phyloP scores from a whole-genome alignment of 2,113 vertebrate genomes.

The Thunnus maccoyii region DNA sequence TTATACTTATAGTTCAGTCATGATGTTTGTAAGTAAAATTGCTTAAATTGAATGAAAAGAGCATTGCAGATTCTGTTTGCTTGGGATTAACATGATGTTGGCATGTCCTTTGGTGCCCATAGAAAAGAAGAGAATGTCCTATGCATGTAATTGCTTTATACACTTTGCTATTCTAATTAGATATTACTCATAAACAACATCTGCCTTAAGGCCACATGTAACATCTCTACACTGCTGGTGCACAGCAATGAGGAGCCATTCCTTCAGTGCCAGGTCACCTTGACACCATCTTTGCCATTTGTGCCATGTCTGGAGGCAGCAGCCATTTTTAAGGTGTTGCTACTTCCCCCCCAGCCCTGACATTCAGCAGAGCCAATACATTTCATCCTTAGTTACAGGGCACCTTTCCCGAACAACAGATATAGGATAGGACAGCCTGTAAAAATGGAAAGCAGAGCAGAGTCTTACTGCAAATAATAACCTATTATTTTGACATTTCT shows the following conservation, averaged over 20 bases:
- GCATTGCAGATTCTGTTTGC: background rate
- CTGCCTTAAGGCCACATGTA: constrained; percentile 34
- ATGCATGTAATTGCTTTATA: constrained; percentile 18
- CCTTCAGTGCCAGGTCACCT: constrained; percentile 68
- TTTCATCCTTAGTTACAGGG: constrained; percentile 38
- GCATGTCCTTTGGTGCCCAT: constrained; percentile 22
- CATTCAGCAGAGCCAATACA: constrained; percentile 56
- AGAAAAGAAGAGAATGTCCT: constrained; percentile 40
- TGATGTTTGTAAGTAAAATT: background rate
- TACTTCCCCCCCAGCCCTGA: constrained; percentile 44
- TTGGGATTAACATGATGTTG: constrained; percentile 18
- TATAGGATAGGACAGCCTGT: constrained; percentile 34
- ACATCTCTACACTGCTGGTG: constrained; percentile 36
- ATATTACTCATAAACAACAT: constrained; percentile 24
- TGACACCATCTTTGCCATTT: constrained; percentile 70
- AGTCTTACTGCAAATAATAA: constrained; percentile 58
- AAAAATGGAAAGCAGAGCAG: constrained; percentile 36
- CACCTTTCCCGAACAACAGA: constrained; percentile 38
- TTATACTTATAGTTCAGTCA: background rate
- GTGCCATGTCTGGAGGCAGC: constrained; percentile 66
- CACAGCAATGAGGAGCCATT: constrained; percentile 34
- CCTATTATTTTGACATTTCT: constrained; percentile 64
- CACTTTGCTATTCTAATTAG: constrained; percentile 37
- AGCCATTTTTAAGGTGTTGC: constrained; percentile 65
- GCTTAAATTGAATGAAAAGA: background rate